Evolutionary conservation across 2,888 invertebrate genomes (phyloP).

Genomic region (Caenorhabditis angaria): DNA sequence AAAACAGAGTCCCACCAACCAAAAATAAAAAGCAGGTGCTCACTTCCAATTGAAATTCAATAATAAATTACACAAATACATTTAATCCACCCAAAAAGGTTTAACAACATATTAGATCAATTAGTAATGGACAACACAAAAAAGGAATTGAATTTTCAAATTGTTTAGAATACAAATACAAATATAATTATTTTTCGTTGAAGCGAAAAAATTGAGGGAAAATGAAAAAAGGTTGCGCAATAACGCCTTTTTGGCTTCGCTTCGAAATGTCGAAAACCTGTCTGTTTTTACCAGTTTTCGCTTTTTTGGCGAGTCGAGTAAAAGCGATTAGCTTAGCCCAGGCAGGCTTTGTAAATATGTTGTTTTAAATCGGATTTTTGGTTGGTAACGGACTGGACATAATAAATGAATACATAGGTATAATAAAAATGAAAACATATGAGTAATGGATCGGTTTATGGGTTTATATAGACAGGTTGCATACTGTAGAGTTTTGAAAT

Average conservation of each 20-base stretch:
- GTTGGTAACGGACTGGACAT: neutral
- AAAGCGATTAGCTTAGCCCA: neutral
- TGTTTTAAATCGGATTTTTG: neutral
- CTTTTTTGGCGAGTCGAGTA: neutral
- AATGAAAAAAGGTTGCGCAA: neutral
- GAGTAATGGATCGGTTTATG: neutral
- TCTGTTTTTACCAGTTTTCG: neutral
- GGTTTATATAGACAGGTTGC: too few relatives aligned
- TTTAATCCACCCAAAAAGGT: too few relatives aligned
- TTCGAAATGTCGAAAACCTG: neutral
- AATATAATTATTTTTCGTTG: neutral
- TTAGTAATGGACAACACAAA: neutral
- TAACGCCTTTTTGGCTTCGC: too few relatives aligned
- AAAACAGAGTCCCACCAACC: too few relatives aligned
- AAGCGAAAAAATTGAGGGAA: neutral
- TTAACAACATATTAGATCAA: slow-evolving; percentile 4
- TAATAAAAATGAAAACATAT: neutral
- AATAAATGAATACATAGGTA: too few relatives aligned
- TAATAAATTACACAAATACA: too few relatives aligned
- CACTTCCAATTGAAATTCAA: too few relatives aligned
- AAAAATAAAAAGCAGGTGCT: too few relatives aligned
- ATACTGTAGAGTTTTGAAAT: too few relatives aligned
- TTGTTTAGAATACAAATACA: neutral
- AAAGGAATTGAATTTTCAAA: neutral
- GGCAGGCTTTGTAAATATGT: neutral